These are phyloP conservation scores for Natator depressus DNA, from an alignment of 2,113 vertebrate species.

Conservation along the genomic window DNA sequence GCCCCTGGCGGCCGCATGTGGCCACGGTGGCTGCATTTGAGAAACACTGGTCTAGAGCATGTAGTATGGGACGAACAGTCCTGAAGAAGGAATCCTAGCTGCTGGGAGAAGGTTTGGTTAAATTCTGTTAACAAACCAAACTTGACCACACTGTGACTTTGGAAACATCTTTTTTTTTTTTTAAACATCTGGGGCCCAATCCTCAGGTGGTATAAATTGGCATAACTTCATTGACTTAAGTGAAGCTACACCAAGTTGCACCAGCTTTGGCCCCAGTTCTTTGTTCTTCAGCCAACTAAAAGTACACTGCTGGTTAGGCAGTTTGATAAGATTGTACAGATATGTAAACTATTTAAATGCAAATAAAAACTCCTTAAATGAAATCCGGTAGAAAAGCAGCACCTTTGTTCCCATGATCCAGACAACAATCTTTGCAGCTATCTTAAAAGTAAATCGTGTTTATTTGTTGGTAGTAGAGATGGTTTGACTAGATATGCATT, in stretches of 20 bases:
- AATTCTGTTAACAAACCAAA: conserved; percentile 8
- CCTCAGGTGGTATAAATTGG: not conserved
- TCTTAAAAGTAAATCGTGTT: not conserved
- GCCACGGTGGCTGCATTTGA: too few relatives aligned
- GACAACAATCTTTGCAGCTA: not conserved
- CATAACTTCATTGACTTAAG: not conserved
- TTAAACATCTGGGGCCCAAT: not conserved
- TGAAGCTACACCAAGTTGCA: not conserved
- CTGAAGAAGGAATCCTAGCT: not conserved
- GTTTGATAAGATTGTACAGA: rapidly evolving
- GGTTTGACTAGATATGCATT: not conserved
- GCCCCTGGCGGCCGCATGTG: too few relatives aligned
- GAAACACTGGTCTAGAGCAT: not conserved
- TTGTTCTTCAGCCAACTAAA: not conserved
- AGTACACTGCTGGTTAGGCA: not conserved
- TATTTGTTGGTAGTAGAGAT: not conserved
- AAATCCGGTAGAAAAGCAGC: not conserved
- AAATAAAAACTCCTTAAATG: not conserved
- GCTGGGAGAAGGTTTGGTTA: not conserved
- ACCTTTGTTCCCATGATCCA: not conserved
- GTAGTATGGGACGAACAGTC: not conserved
- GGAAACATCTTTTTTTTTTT: not conserved
- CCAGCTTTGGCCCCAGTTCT: not conserved
- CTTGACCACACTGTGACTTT: not conserved
- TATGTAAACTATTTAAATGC: not conserved